Conservation (phyloP, 2,113 vertebrate species). For the Dromaius novaehollandiae region DNA sequence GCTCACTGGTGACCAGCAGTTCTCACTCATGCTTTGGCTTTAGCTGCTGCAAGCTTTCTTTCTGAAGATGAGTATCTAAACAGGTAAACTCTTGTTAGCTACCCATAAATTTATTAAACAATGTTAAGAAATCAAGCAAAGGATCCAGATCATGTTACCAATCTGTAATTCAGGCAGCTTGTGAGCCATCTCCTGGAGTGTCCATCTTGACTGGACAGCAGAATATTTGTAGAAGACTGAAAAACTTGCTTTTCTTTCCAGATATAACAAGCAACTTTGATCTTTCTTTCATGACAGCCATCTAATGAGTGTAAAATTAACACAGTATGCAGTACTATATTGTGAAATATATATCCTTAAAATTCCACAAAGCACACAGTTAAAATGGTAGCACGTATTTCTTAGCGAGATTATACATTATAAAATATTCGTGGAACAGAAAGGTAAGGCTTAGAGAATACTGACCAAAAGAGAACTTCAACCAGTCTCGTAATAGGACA, state of each 20-base stretch:
- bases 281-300: not conserved
- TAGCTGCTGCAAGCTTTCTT: not conserved
- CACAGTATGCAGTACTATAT: not conserved
- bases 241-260: not conserved
- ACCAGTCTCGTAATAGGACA: not conserved
- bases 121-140: not conserved
- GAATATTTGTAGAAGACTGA: not conserved
- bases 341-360: not conserved
- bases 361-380: not conserved
- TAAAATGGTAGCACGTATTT: not conserved
- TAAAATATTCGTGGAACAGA: not conserved
- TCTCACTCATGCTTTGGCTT: not conserved
- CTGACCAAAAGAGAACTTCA: not conserved
- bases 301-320: not conserved
- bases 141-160: not conserved
- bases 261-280: not conserved
- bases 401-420: not conserved
- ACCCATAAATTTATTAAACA: not conserved
- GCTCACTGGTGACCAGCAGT: not conserved
- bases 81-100: not conserved
- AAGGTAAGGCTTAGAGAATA: not conserved
- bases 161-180: not conserved
- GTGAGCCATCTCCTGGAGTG: not conserved
- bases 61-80: not conserved
- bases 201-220: not conserved